phyloP scores from a whole-genome alignment of 2,113 vertebrate genomes.

The Phylloscopus whistleri region DNA sequence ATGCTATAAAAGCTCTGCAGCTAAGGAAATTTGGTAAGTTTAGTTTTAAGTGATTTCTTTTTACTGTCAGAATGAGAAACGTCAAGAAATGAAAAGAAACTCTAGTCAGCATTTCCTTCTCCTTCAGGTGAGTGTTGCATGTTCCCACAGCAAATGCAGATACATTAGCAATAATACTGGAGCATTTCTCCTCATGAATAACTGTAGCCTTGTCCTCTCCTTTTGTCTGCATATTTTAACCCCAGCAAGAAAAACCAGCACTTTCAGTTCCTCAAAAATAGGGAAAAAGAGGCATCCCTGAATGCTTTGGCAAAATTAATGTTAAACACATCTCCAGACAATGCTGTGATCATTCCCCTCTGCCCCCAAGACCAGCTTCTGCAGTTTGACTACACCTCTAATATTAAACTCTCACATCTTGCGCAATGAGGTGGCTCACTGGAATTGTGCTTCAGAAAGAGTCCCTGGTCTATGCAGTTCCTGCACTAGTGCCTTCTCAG shows the following conservation, averaged over 20 bases:
- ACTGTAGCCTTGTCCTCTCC: background rate
- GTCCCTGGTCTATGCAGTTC: background rate
- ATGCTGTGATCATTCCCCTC: accelerated
- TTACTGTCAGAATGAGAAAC: background rate
- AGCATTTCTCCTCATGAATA: background rate
- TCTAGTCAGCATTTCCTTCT: background rate
- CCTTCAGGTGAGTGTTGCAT: background rate
- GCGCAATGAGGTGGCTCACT: background rate
- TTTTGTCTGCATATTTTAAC: background rate
- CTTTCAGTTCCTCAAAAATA: background rate
- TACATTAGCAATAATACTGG: background rate
- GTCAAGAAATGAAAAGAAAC: background rate
- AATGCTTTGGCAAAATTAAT: background rate
- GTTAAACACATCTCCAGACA: background rate
- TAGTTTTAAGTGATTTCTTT: background rate
- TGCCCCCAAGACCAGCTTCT: background rate
- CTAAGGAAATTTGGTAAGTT: background rate
- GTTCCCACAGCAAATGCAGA: background rate
- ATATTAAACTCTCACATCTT: background rate
- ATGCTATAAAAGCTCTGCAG: background rate
- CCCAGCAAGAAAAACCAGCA: background rate
- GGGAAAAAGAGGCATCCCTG: background rate
- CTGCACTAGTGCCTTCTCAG: background rate
- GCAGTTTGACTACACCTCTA: background rate
- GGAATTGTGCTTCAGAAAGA: background rate